Conservation (phyloP, 1,140 invertebrate species). For the Eulimnadia texana region DNA sequence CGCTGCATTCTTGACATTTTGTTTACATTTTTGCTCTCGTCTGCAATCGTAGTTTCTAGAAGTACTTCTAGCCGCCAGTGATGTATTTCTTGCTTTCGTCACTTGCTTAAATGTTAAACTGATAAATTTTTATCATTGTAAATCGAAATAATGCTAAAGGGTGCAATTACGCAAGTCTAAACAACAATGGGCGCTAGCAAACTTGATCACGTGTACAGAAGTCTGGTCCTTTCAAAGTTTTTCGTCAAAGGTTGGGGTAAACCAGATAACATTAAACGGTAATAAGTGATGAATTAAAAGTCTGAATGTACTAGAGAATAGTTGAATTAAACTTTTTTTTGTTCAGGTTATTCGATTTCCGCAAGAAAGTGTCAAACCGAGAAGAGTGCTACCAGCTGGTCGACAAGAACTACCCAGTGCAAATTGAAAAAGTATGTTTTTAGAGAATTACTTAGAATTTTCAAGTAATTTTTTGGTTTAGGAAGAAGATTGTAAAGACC, state of each 20-base stretch:
- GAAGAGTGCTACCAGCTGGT: conserved; percentile 69
- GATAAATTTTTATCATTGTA: too few species aligned
- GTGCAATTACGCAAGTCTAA: too few species aligned
- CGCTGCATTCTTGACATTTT: not conserved
- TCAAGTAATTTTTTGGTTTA: conserved; percentile 8
- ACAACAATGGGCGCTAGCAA: conserved; percentile 25
- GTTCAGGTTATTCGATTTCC: conserved; percentile 71
- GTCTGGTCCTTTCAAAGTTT: conserved; percentile 77
- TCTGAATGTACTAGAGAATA: conserved; percentile 7
- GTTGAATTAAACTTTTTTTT: conserved; percentile 20
- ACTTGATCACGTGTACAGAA: conserved; percentile 77
- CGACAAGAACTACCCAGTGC: conserved; percentile 65
- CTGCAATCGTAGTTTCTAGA: too few species aligned
- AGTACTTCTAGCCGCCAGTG: too few species aligned
- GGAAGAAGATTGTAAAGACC: conserved; percentile 61
- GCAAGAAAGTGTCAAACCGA: conserved; percentile 70
- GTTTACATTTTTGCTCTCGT: not conserved
- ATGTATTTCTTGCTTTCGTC: too few species aligned
- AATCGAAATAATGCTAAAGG: too few species aligned
- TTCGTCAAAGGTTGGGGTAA: conserved; percentile 95
- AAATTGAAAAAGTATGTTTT: conserved; percentile 62
- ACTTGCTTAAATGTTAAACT: too few species aligned
- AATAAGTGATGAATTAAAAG: conserved; percentile 21
- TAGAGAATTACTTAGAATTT: not conserved
- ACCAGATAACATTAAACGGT: conserved; percentile 79